Evolutionary conservation across 2,797 vertebrate species (phyloP), one percentile per base, ranked within the genome.

Genomic region (Echeneis naucrates): DNA sequence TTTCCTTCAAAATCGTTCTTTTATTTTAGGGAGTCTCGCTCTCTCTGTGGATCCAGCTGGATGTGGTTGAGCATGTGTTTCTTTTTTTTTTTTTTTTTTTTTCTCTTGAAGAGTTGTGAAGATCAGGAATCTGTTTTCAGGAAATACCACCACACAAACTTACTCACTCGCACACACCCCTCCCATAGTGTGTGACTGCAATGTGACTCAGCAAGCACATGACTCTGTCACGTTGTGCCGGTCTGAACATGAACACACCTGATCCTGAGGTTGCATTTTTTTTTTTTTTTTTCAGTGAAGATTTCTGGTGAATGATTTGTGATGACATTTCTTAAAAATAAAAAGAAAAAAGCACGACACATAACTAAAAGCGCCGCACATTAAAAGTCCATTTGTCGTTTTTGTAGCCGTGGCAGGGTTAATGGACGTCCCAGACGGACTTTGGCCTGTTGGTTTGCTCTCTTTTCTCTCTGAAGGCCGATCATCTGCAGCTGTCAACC

Each of bases 151-250:
- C 44, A 21, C 37, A 24, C n/a, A 35, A 30, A 19, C 37, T 21
- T 8, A 35, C 38, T 38, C 56, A 9, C 9, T 24, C 70, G 57
- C 44, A 44, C 53, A 64, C 75, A 33, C 42, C 12, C 17, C 35
- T 42, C 48, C 62, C 27, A 35, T 67, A 13, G 8, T 63, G 8
- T 63, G 61, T 66, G 38, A 66, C 30, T 67, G n/a, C 42, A 74
- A 47, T 8, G 44, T 90, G 87, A 91, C 69, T 92, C 90, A 86
- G 78, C 80, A 19, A 40, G 23, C 92, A 77, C 87, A 85, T 88
- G 92, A 88, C 76, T 67, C 40, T 80, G 12, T 82, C 81, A 79
- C 24, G 5, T n/a, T 16, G 60, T 23, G 13, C 52, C 10, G 0
- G 77, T 62, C 75, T 54, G 62, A 78, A 82, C 84, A 66, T 0